These are phyloP conservation scores for Pogonognathellus flavescens DNA, from an alignment of 1,140 invertebrate species.

Conservation along the genomic window DNA sequence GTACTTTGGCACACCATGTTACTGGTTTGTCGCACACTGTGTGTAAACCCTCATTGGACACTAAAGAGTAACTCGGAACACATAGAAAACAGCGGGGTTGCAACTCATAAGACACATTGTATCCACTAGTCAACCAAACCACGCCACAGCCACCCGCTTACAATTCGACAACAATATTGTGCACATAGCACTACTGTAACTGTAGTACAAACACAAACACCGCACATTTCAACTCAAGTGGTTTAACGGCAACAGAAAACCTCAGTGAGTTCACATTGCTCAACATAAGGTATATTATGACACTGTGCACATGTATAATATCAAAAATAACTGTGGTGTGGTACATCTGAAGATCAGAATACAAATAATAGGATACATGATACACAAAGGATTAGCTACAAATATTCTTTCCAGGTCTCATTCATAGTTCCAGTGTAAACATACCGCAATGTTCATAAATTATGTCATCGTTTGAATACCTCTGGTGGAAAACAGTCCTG, in stretches of 20 bases:
- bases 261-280: neutral
- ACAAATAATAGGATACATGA: conserved; percentile 21
- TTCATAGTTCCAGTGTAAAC: neutral
- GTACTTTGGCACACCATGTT: conserved; percentile 53
- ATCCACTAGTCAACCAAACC: neutral
- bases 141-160: neutral
- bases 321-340: too few species aligned
- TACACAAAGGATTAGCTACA: conserved; percentile 31
- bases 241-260: neutral
- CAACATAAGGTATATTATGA: neutral
- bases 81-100: conserved; percentile 32
- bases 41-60: conserved; percentile 61
- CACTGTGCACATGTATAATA: too few species aligned
- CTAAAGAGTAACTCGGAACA: conserved; percentile 53
- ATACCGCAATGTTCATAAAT: conserved; percentile 55
- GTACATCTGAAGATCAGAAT: neutral
- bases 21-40: conserved; percentile 54
- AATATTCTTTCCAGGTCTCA: conserved; percentile 31
- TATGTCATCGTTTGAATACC: conserved; percentile 60
- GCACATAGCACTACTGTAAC: neutral
- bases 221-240: neutral
- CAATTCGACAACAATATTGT: neutral
- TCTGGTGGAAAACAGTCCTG: neutral
- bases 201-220: neutral
- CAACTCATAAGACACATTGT: conserved; percentile 44